Evolutionary conservation across 1,140 invertebrate species (phyloP), one percentile per base, ranked within the genome.

Genomic region (Trichoplusia ni): DNA sequence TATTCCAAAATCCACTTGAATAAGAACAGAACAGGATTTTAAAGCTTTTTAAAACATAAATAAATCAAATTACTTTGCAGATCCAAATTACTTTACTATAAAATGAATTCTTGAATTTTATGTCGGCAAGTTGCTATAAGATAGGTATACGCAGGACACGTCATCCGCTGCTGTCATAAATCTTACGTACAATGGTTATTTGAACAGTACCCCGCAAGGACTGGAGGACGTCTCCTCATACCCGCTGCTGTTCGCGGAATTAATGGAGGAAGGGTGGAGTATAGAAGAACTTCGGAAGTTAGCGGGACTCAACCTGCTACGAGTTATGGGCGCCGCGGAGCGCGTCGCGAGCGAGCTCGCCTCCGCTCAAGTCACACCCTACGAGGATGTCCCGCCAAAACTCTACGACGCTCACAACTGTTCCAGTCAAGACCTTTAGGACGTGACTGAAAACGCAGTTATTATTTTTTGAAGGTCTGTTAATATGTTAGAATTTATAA

Each of bases 151-250:
- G 13, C 5, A 18, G 7, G 11, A 16, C 7, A 4, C 8, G 1
- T 40, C 5, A 18, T 40, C 5, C 1, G 11, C 11, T 9, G 6
- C 23, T 23, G 2, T n/a, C 19, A 27, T 46, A 21, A 46, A 46
- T 46, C 21, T 27, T 14, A 8, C 21, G 14, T 29, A 33, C 13
- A 19, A 35, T 16, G 5, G 29, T 19, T 44, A 33, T 64, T 49
- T 35, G 42, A 4, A 29, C 88, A 97, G 96, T 82, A 96, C 95
- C 44, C 94, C 95, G 18, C 93, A 94, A 82, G 97, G 96, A 9
- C 91, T 98, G 35, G 96, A 98, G 90, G 97, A 98, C 83, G 97
- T 97, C 4, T 97, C 96, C 0, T 96, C 94, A 66, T 98, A 98
- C 91, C 97, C 97, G 0, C 93, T 95, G 60, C 90, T 98, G 38